Base-by-base conservation (phyloP, 2,888 invertebrate genomes). In the Nematopogon swammerdamellus region DNA sequence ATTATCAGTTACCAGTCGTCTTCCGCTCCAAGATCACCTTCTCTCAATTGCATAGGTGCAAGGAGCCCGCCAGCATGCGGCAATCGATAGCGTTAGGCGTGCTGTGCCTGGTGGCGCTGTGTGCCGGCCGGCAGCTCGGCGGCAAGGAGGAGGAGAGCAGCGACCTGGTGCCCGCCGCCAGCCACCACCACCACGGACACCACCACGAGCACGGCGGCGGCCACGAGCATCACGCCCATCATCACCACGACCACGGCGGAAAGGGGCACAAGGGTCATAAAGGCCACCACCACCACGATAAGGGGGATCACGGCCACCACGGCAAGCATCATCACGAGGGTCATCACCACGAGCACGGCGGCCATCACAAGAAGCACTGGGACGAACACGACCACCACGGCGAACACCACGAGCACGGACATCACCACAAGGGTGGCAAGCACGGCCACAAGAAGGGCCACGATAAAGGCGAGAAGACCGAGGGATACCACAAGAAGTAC, bases 361-460 rank as follows among this genome's bases (percentile, higher is more conserved):
- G 88, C 18, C 89, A 89, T 60, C 88, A 91, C 71, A 91, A 91
- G 67, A 85, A 88, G 52, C 87, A 89, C 60, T 88, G 89, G 72
- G 88, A 89, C 55, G 88, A 89, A 63, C 85, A 85, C 50, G 87
- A 86, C 47, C 84, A 90, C 59, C 83, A 89, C 59, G 87, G 87
- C 1, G 85, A 87, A 36, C 90, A 91, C 61, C 88, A 91, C 62
- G 89, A 89, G 53, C 83, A 84, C 47, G 89, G 88, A 4, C 87
- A 91, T 58, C 88, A 87, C 54, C 88, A 89, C 64, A 91, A 91
- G 63, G 91, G 86, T 5, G 88, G 84, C 29, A 90, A 91, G 63
- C 88, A 87, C 64, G 88, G 88, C n/a, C 88, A 90, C 61, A 88
- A 91, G 60, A 89, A 90, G 57, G 89, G 89, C 42, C 91, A 91